Evolutionary conservation across 2,797 vertebrate genomes (phyloP).

Genomic region (Lacerta viridis): DNA sequence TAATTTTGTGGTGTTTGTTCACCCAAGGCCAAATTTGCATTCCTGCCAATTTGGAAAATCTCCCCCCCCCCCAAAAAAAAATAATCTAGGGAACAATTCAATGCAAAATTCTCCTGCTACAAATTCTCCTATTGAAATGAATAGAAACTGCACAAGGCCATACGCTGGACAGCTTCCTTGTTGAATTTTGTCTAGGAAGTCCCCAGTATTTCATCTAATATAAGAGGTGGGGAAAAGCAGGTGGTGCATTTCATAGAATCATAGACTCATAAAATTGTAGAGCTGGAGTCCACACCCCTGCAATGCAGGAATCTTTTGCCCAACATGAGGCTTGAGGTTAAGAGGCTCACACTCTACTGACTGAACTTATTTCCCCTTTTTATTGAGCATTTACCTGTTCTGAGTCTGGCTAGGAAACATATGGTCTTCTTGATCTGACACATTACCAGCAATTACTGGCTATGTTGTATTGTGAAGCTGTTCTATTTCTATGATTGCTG

Average conservation of each 20-base stretch:
- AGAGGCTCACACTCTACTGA: no score
- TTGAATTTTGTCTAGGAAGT: neutral
- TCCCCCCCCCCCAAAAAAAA: no score
- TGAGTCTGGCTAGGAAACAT: neutral
- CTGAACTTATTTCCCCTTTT: neutral
- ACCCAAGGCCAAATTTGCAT: slow-evolving; percentile 1
- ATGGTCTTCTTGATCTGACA: neutral
- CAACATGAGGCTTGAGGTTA: no score
- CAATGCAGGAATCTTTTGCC: no score
- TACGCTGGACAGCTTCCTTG: neutral
- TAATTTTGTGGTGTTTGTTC: slow-evolving; percentile 12
- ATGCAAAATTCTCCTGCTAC: neutral
- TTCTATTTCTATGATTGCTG: neutral
- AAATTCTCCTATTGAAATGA: neutral
- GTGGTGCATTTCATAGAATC: no score
- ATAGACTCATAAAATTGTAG: no score
- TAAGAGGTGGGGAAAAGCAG: neutral
- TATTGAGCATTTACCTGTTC: neutral
- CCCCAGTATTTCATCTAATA: neutral
- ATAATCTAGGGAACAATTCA: neutral
- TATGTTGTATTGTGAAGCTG: neutral
- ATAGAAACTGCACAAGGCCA: neutral
- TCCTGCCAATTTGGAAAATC: slow-evolving; percentile 2
- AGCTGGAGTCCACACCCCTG: no score
- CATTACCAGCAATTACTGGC: neutral